Base-by-base conservation (phyloP, 2,888 invertebrate species). In the Sericinus montela region DNA sequence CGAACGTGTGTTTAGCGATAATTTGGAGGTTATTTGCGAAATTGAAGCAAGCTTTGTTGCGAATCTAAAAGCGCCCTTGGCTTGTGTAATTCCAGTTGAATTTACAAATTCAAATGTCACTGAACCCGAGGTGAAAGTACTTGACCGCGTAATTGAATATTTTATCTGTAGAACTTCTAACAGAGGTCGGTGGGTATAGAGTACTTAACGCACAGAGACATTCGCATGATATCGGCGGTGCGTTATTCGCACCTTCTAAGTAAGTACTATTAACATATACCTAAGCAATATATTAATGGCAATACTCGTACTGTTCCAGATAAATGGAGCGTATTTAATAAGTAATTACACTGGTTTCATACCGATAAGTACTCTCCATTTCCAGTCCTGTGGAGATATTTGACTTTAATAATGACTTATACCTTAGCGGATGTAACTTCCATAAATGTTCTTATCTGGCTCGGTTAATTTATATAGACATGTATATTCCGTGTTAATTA, bases 1-100 rank as follows among this genome's bases (percentile, higher is more conserved):
- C 66, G 72, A 73, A 77, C 78, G 73, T 76, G 69, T 79, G 63
- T 72, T 81, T 80, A 77, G 65, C 53, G 51, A 63, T 72, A 79
- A 79, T 79, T 80, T 70, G 63, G 55, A 55, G 45, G 59, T 75
- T 69, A 77, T 80, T 76, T 71, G 71, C 65, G 56, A 68, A 72
- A 66, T 69, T 55, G n/a, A 66, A 62, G 57, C 59, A 61, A 55
- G 56, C 53, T 49, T 53, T 55, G 59, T 59, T 65, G 11, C 32
- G 32, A 32, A 54, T 43, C 43, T 59, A 59, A 59, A 54, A 41
- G 25, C 41, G 14, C 30, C 42, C 42, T 37, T 34, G 16, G 7
- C 11, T 10, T 30, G 15, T 30, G 25, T 47, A 36, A 47, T 62
- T 58, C 66, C 57, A 63, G 63, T 56, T 62, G 60, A 63, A 65